Evolutionary conservation across 2,113 vertebrate genomes (phyloP), one percentile per base, ranked within the genome.

Genomic region (Rostratula benghalensis): DNA sequence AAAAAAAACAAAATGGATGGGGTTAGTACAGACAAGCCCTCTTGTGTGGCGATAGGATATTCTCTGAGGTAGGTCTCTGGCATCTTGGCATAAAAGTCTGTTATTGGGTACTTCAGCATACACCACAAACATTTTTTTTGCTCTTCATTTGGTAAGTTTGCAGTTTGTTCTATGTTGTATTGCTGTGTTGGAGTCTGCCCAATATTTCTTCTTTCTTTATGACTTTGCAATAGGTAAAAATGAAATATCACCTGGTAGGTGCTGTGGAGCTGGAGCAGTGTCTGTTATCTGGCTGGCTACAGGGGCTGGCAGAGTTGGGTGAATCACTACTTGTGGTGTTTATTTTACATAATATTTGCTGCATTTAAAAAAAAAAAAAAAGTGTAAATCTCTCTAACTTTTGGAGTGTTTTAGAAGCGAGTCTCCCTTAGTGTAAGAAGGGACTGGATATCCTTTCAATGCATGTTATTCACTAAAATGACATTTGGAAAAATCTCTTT

Each of bases 21-120:
- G 61, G 13, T 93, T 74, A n/a, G 86, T 60, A 20, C 79, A 79
- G 83, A n/a, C 69, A 82, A 53, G 54, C 33, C 59, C 28, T 30
- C 28, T 50, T 54, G 65, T 28, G 7, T 77, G 87, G 50, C 11
- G 1, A 18, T 95, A 76, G 93, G 57, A 70, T 79, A 3, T 82
- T 53, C 73, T 69, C 79, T 11, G 28, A 97, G 93, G 96, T 97
- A 96, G 90, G 94, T 96, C 75, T 93, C 5, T 28, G 63, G n/a
- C 53, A 53, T 83, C 83, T 83, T 43, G 11, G 35, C 41, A 24
- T 54, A 35, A 22, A 76, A 54, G 18, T 19, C 45, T 4, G 1
- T 70, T 70, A 28, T 48, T 51, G 14, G 60, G 13, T 53, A 3
- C 33, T 57, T 65, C 17, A 76, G 56, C 16, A 20, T 74, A 12